Evolutionary conservation across 1,140 invertebrate species (phyloP).

Genomic region (Brachionus manjavacas): DNA sequence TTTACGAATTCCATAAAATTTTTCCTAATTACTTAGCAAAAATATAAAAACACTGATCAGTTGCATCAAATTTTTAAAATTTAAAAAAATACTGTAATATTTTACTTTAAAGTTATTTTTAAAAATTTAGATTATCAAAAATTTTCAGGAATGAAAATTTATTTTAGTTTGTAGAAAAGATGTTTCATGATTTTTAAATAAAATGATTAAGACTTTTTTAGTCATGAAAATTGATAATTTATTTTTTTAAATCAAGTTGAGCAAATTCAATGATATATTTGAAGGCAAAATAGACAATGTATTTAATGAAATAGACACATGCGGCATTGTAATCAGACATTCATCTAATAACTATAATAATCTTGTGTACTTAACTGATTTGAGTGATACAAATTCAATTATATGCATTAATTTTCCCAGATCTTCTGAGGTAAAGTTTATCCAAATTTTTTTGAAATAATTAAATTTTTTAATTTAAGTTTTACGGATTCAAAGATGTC

Average conservation of each 20-base stretch:
- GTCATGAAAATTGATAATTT: no score
- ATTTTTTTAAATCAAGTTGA: background rate
- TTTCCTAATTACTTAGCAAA: background rate
- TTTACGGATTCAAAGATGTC: constrained; percentile 13
- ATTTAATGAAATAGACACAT: constrained; percentile 23
- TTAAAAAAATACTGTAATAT: no score
- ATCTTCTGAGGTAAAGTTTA: background rate
- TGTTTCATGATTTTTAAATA: no score
- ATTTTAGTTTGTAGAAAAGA: no score
- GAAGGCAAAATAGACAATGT: background rate
- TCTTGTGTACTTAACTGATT: constrained; percentile 26
- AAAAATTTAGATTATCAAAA: no score
- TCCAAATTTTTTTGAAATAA: background rate
- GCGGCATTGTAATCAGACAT: background rate
- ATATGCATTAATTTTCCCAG: constrained; percentile 35
- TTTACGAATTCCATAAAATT: no score
- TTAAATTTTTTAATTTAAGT: background rate
- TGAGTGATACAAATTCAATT: constrained; percentile 19
- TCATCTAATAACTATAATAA: background rate
- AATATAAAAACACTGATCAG: background rate
- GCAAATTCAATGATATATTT: background rate
- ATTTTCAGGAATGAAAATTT: no score
- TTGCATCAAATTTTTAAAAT: no score
- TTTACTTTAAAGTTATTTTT: no score
- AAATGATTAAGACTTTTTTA: no score